Conservation (phyloP, 2,797 vertebrate species). For the Clamator glandarius region DNA sequence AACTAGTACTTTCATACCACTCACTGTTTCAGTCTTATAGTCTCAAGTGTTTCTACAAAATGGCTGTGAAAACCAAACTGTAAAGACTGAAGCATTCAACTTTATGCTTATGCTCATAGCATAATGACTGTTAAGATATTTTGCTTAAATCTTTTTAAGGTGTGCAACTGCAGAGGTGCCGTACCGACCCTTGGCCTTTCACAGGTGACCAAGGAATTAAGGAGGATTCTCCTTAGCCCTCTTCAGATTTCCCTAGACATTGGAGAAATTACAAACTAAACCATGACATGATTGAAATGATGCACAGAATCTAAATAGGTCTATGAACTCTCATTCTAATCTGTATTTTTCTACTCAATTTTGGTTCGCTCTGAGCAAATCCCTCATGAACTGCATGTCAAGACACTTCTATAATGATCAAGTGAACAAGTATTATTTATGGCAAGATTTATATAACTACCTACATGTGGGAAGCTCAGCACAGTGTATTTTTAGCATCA, state of each 20-base stretch:
- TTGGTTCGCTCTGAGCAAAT: slow-evolving; percentile 29
- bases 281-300: not conserved
- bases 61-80: not conserved
- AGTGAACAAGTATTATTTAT: slow-evolving; percentile 52
- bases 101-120: not conserved
- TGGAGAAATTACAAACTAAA: not conserved
- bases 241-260: not conserved
- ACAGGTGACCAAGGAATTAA: not conserved
- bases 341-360: slow-evolving; percentile 8
- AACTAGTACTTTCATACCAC: not conserved
- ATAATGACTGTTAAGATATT: not conserved
- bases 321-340: slow-evolving; percentile 5
- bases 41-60: not conserved
- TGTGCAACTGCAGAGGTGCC: not conserved
- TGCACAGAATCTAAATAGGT: not conserved
- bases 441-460: slow-evolving; percentile 60
- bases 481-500: slow-evolving; percentile 51
- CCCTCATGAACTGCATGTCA: slow-evolving; percentile 9
- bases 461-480: not conserved
- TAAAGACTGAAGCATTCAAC: not conserved
- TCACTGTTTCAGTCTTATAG: not conserved
- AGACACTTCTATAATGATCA: not conserved
- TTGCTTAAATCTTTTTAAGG: not conserved
- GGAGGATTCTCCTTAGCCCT: not conserved
- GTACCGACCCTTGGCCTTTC: not conserved